phyloP scores from a whole-genome alignment of 2,797 vertebrate species.

The Microcaecilia unicolor region DNA sequence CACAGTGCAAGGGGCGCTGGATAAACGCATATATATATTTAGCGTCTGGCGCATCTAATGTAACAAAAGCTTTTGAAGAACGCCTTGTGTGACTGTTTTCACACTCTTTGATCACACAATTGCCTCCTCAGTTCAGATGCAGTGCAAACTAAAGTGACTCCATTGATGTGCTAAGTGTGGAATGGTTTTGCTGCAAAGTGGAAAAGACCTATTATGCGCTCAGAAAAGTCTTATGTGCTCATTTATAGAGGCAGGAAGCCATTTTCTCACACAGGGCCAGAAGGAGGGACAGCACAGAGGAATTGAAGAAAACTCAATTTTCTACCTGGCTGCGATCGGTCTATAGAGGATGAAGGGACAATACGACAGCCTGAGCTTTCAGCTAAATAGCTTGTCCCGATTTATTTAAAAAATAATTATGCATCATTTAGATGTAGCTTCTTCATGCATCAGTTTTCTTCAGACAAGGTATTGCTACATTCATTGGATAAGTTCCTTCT shows the following conservation, averaged over 20 bases:
- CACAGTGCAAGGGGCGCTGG: slow-evolving; percentile 48
- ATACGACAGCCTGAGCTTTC: slow-evolving; percentile 37
- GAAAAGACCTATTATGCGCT: slow-evolving; percentile 71
- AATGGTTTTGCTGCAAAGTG: slow-evolving; percentile 65
- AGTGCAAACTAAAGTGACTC: slow-evolving; percentile 67
- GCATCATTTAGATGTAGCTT: slow-evolving; percentile 11
- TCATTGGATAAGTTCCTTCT: slow-evolving; percentile 1
- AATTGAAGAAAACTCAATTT: slow-evolving; percentile 62
- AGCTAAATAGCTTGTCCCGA: slow-evolving; percentile 41
- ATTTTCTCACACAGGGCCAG: slow-evolving; percentile 82
- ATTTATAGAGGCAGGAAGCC: slow-evolving; percentile 79
- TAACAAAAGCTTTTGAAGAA: slow-evolving; percentile 62
- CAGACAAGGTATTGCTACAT: slow-evolving; percentile 22
- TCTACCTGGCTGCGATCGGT: slow-evolving; percentile 62
- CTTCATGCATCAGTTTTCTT: slow-evolving; percentile 43
- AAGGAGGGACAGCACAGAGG: slow-evolving; percentile 46
- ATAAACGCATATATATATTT: slow-evolving; percentile 67
- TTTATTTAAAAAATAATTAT: slow-evolving; percentile 42
- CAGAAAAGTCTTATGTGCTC: slow-evolving; percentile 57
- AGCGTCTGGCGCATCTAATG: slow-evolving; percentile 62
- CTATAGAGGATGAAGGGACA: slow-evolving; percentile 51
- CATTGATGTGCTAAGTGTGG: slow-evolving; percentile 86
- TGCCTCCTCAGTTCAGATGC: slow-evolving; percentile 80
- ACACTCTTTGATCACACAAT: slow-evolving; percentile 80
- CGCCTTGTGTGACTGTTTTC: slow-evolving; percentile 77